These are phyloP conservation scores for Crambe crambe DNA, from an alignment of 37 sponge, comb jelly and placozoan genomes.

Conservation along the genomic window DNA sequence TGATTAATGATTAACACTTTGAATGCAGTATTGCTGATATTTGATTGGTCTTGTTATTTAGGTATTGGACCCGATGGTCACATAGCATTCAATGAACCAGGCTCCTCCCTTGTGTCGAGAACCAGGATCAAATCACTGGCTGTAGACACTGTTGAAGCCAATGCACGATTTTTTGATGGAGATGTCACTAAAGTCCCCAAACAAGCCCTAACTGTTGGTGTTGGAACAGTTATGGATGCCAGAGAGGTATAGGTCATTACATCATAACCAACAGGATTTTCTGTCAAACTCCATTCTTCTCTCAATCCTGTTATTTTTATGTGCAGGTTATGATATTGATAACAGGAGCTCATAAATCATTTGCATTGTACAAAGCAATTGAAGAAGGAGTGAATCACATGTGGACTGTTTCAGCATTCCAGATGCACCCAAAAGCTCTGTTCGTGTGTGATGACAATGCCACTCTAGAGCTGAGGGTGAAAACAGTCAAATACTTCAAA, in stretches of 20 bases:
- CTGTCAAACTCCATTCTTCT: neutral
- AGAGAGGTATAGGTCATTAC: slow-evolving; percentile 69
- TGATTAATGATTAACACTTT: too few relatives aligned
- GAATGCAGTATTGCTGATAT: too few relatives aligned
- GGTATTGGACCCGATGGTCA: slow-evolving; percentile 98
- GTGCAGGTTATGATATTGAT: slow-evolving; percentile 91
- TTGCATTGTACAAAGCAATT: slow-evolving; percentile 94
- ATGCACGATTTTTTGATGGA: slow-evolving; percentile 93
- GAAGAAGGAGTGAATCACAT: slow-evolving; percentile 97
- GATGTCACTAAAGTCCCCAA: slow-evolving; percentile 81
- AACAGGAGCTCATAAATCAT: slow-evolving; percentile 89
- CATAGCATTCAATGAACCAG: slow-evolving; percentile 99
- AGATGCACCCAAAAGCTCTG: slow-evolving; percentile 77
- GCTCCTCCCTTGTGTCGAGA: slow-evolving; percentile 87
- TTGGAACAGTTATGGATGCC: slow-evolving; percentile 97
- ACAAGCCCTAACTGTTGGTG: slow-evolving; percentile 94
- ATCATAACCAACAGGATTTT: neutral
- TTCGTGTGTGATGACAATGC: slow-evolving; percentile 97
- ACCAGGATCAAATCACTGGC: slow-evolving; percentile 94
- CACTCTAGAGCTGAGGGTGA: slow-evolving; percentile 91
- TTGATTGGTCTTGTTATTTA: slow-evolving; percentile 8
- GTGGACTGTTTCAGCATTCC: slow-evolving; percentile 99
- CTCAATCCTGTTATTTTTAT: neutral
- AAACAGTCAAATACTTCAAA: slow-evolving; percentile 98
- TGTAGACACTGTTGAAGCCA: slow-evolving; percentile 89